Base-by-base conservation (phyloP, 2,888 invertebrate genomes). In the Pemphredon lugubris region DNA sequence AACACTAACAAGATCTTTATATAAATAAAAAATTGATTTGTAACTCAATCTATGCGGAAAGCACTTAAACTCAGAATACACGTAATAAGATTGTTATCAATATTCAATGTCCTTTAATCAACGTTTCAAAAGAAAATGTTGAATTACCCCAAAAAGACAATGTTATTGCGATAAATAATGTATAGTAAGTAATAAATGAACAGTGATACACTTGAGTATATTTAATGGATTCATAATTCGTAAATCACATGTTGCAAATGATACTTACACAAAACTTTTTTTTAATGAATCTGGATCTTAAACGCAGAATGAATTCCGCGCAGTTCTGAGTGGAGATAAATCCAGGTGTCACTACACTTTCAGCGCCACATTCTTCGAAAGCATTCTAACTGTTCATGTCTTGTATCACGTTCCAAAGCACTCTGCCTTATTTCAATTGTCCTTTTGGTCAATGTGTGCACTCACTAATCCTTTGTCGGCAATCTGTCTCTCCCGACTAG, bases 341-440 rank as follows among this genome's bases (percentile, higher is more conserved):
- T 30, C 13, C 20, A 60, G 34, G 48, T 60, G 57, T 50, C 57
- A 68, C 55, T 45, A 44, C 16, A 44, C 44, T 40, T 40, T 37
- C 63, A 13, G 42, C 48, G 53, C 47, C n/a, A 4, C 18, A n/a
- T 37, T 14, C 18, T 53, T 60, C 47, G 9, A 48, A 66, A 54
- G 1, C 42, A 42, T 20, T 21, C 39, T 47, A 14, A 7, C 6
- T 30, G 11, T 30, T 60, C 11, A 5, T 6, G 44, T 13, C 42
- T 30, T 11, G n/a, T 7, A 50, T 11, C 7, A 26, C 26, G 26
- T 26, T 20, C 20, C 6, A 26, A 23, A 21, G 7, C 21, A 44
- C 51, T 58, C 23, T 40, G 26, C 16, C 7, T 16, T 20, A 45
- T 59, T 37, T 34, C 14, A 21, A 20, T 51, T 30, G 45, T 39